Percentiles rank a stretch among this genome's conserved stretches.
These are phyloP conservation scores for Lymantria dispar DNA, from an alignment of 2,888 invertebrate species.

Conservation along the genomic window DNA sequence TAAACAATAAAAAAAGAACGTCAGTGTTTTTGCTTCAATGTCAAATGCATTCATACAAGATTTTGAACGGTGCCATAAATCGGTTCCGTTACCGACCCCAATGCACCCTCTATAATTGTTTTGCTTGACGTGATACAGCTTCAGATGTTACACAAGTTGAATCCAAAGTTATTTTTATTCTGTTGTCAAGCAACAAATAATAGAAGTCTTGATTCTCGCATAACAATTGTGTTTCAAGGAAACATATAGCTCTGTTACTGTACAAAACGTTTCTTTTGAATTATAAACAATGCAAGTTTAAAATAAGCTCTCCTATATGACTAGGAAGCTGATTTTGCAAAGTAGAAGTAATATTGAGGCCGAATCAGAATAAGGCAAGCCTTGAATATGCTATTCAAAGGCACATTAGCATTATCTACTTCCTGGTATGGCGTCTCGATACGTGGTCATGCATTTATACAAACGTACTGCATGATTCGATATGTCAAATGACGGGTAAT, in stretches of 20 bases:
- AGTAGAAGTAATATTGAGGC: constrained; percentile 62
- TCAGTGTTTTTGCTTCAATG: constrained; percentile 29
- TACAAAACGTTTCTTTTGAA: constrained; percentile 22
- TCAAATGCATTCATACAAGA: constrained; percentile 30
- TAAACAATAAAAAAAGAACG: constrained; percentile 64
- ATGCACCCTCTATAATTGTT: constrained; percentile 55
- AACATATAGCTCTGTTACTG: constrained; percentile 18
- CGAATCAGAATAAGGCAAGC: constrained; percentile 68
- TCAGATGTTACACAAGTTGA: constrained; percentile 60
- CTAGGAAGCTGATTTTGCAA: constrained; percentile 65
- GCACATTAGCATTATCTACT: constrained; percentile 75
- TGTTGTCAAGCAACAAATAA: constrained; percentile 50
- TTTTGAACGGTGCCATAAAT: constrained; percentile 54
- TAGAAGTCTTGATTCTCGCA: constrained; percentile 38
- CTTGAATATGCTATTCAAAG: constrained; percentile 79
- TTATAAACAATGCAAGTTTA: constrained; percentile 18
- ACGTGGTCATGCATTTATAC: constrained; percentile 55
- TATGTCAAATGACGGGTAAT: constrained; percentile 48
- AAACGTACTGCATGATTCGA: constrained; percentile 42
- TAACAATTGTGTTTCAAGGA: constrained; percentile 32
- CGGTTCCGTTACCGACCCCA: constrained; percentile 57
- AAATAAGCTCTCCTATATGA: constrained; percentile 33
- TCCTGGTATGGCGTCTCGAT: constrained; percentile 68
- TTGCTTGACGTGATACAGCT: constrained; percentile 44
- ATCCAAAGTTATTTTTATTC: constrained; percentile 50